Evolutionary conservation across 2,113 vertebrate genomes (phyloP).

Genomic region (Eretmochelys imbricata): DNA sequence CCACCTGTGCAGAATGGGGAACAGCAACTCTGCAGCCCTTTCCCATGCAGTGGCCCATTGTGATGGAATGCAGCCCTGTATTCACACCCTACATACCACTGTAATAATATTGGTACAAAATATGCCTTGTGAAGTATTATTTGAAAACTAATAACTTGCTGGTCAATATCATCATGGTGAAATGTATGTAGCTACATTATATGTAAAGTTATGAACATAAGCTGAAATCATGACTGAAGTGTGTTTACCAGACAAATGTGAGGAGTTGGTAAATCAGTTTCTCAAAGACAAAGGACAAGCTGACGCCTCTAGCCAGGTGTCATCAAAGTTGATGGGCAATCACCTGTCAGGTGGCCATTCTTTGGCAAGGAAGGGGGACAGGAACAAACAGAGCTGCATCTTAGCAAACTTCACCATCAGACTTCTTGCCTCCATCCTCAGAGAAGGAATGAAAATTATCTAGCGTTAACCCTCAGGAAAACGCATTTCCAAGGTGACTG

Average conservation of each 20-base stretch:
- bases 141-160: not conserved
- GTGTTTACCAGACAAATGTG: not conserved
- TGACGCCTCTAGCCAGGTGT: not conserved
- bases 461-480: not conserved
- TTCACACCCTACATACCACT: not conserved
- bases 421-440: not conserved
- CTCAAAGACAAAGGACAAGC: not conserved
- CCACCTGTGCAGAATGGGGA: not conserved
- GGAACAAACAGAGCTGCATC: not conserved
- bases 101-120: not conserved
- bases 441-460: not conserved
- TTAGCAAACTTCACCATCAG: not conserved
- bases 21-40: conserved; percentile 20
- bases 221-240: not conserved
- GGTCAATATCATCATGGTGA: not conserved
- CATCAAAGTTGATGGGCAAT: not conserved
- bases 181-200: not conserved
- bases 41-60: not conserved
- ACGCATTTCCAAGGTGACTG: not conserved
- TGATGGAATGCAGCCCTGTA: not conserved
- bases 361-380: not conserved
- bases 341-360: not conserved
- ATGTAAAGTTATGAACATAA: not conserved
- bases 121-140: not conserved
- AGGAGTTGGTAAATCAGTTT: not conserved